These are phyloP conservation scores for Theocolax elegans DNA, from an alignment of 1,140 invertebrate species.

Conservation along the genomic window DNA sequence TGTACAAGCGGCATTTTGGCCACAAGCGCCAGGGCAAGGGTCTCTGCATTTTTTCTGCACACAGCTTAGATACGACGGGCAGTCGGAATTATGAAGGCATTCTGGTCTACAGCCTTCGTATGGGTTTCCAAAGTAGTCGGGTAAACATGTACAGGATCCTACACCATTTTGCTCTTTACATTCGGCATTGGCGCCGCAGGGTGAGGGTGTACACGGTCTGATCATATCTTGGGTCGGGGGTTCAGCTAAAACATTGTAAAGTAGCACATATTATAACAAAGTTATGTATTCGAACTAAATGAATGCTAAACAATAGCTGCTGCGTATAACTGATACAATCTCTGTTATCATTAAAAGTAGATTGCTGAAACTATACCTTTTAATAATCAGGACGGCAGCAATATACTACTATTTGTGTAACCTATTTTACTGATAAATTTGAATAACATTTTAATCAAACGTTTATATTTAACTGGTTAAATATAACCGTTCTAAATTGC, in stretches of 20 bases:
- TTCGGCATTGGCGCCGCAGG: conserved; percentile 83
- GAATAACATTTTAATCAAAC: no score
- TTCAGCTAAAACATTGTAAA: conserved; percentile 40
- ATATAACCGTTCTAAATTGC: no score
- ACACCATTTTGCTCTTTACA: conserved; percentile 82
- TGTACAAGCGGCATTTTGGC: conserved; percentile 69
- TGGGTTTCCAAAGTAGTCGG: conserved; percentile 75
- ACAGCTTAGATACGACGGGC: conserved; percentile 63
- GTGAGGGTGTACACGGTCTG: conserved; percentile 78
- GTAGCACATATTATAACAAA: conserved; percentile 67
- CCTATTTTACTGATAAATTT: no score
- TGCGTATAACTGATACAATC: no score
- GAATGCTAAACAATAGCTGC: no score
- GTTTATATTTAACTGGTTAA: no score
- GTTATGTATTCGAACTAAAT: no score
- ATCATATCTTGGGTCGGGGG: conserved; percentile 43
- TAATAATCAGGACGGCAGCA: no score
- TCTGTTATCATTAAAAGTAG: no score
- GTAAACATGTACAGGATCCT: conserved; percentile 74
- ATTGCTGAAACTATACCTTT: no score
- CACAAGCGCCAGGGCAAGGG: conserved; percentile 71
- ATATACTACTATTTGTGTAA: no score
- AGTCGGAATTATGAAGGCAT: conserved; percentile 74
- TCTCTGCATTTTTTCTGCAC: conserved; percentile 65
- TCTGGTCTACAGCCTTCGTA: conserved; percentile 74